Evolutionary conservation across 2,888 invertebrate species (phyloP), one percentile per base, ranked within the genome.

Genomic region (Rotaria socialis): DNA sequence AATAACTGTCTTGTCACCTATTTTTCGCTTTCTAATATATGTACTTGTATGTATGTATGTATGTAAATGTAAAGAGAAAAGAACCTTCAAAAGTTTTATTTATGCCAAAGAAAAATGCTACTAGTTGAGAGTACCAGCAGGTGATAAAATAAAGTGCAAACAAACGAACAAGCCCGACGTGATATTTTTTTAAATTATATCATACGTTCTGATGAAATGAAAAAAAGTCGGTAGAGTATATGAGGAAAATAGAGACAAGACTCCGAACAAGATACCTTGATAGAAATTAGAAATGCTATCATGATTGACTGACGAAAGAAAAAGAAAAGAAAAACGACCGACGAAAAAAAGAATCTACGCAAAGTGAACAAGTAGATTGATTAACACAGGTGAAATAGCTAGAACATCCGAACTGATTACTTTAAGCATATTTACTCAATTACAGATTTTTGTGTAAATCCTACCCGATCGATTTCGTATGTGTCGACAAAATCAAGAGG

Each of bases 111-210:
- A 27, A 67, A 27, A 67, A 67, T 7, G 35, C 35, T 35, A 67
- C 67, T 27, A 67, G 27, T 27, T 41, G 19, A 3, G 19, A 67
- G 67, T 19, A 67, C 7, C 27, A 67, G 67, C 67, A 67, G 67
- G 67, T 41, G 35, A 67, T 67, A 67, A 14, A 16, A 67, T 67
- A 35, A 16, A 67, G 19, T 67, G 35, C 67, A 11, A 60, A n/a
- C 60, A 60, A 60, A n/a, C 60, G 67, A 67, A 35, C 67, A 35
- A 67, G 35, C 67, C 35, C 5, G 67, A 67, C 67, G 67, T 67
- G 16, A 67, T 67, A 41, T 67, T 67, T 67, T 67, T 41, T 16
- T 35, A 35, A 67, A 67, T 67, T 67, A 27, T 67, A 67, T 27
- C 67, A 27, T 35, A 35, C 35, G 35, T 27, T 67, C 16, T 16